These are phyloP conservation scores for Himantopus leucocephalus DNA, from an alignment of 2,113 vertebrate species.

Conservation along the genomic window DNA sequence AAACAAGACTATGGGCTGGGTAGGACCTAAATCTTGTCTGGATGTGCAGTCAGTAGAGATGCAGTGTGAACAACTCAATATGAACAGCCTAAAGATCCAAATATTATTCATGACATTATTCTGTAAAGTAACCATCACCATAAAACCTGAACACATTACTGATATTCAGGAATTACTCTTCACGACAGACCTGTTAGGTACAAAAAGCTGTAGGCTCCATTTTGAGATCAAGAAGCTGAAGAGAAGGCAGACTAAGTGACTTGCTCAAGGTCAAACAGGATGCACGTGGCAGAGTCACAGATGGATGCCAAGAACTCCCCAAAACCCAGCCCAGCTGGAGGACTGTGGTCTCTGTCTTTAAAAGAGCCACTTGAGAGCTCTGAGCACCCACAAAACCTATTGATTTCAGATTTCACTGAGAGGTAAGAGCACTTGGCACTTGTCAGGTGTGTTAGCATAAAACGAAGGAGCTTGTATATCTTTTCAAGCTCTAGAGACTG, in stretches of 20 bases:
- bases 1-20: background rate
- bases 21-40: background rate
- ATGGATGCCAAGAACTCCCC: background rate
- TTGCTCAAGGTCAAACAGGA: background rate
- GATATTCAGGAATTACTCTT: background rate
- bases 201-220: background rate
- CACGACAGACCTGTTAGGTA: background rate
- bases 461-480: background rate
- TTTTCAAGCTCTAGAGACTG: conserved; percentile 32
- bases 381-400: background rate
- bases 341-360: background rate
- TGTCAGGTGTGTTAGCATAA: conserved; percentile 4
- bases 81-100: background rate
- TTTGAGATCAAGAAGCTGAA: background rate
- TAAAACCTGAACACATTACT: background rate
- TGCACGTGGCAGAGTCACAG: background rate
- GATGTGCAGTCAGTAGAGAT: background rate
- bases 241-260: background rate
- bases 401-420: background rate
- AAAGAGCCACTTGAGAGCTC: background rate
- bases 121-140: background rate
- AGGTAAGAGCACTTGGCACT: background rate
- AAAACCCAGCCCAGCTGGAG: background rate
- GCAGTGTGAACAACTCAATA: background rate
- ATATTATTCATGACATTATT: background rate